These are phyloP conservation scores for Discoglossus pictus DNA, from an alignment of 2,797 vertebrate species.

Conservation along the genomic window DNA sequence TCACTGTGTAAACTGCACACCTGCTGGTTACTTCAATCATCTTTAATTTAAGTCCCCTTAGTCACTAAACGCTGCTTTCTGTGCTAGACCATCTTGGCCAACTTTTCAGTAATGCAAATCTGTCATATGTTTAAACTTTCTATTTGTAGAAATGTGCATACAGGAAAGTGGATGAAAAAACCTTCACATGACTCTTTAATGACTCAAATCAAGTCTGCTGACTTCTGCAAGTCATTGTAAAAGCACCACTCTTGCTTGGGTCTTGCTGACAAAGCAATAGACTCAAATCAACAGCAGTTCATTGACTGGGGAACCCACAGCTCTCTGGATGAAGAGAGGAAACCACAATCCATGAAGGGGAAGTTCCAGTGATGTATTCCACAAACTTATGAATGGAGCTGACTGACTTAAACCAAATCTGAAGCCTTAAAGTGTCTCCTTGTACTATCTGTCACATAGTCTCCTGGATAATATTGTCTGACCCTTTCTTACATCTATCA, in stretches of 20 bases:
- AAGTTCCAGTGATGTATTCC: neutral
- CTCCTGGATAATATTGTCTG: no score
- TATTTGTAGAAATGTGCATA: slow-evolving; percentile 15
- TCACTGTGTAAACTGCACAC: no score
- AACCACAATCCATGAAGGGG: neutral
- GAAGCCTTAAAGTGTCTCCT: no score
- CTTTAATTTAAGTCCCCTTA: no score
- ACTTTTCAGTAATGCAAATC: neutral
- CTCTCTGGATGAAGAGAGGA: slow-evolving; percentile 14
- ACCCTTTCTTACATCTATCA: no score
- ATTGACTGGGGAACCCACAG: slow-evolving; percentile 18
- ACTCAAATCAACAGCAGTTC: neutral
- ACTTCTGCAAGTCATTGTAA: neutral
- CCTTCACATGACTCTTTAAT: slow-evolving; percentile 8
- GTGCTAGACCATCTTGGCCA: no score
- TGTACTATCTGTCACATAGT: no score
- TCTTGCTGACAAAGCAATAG: slow-evolving; percentile 6
- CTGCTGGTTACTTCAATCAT: no score
- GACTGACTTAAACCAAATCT: no score
- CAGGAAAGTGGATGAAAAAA: slow-evolving; percentile 23
- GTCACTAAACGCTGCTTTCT: no score
- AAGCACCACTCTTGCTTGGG: neutral
- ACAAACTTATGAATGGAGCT: slow-evolving; percentile 16
- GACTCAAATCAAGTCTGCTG: slow-evolving; percentile 32
- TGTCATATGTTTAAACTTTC: neutral